Conservation (phyloP, 2,888 invertebrate species). For the Serrognathus titanus region DNA sequence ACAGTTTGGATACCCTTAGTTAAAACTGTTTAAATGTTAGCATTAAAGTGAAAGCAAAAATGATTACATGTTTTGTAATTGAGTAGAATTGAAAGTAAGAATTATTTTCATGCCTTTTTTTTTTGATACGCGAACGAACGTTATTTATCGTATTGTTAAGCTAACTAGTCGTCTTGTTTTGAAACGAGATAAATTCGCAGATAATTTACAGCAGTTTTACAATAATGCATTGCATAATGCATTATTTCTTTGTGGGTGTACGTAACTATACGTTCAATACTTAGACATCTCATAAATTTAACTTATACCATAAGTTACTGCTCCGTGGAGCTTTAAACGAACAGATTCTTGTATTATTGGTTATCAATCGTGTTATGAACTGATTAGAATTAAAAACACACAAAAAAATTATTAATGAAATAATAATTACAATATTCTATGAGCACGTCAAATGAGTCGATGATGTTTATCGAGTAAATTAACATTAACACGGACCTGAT, state of each 20-base stretch:
- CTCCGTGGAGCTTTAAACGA: too few species aligned
- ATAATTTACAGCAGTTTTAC: neutral
- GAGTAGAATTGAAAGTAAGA: constrained; percentile 5
- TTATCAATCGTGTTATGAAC: too few species aligned
- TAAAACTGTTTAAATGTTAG: constrained; percentile 11
- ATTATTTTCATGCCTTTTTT: neutral
- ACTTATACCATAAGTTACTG: too few species aligned
- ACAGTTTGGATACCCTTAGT: constrained; percentile 7
- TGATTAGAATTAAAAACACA: too few species aligned
- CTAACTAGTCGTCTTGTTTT: neutral
- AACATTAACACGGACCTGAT: constrained; percentile 21
- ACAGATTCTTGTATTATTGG: too few species aligned
- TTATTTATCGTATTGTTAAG: constrained; percentile 1
- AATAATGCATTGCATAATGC: neutral
- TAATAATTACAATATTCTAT: constrained; percentile 17
- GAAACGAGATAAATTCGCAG: neutral
- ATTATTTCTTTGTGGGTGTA: neutral
- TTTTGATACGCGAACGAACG: neutral
- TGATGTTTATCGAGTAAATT: constrained; percentile 18
- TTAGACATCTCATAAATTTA: too few species aligned
- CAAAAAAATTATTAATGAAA: constrained; percentile 11
- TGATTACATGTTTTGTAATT: constrained; percentile 9
- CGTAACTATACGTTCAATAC: too few species aligned
- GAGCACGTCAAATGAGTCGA: constrained; percentile 8
- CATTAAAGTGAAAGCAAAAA: constrained; percentile 12